phyloP scores from a whole-genome alignment of 2,888 invertebrate species.

The Mystacides longicornis region DNA sequence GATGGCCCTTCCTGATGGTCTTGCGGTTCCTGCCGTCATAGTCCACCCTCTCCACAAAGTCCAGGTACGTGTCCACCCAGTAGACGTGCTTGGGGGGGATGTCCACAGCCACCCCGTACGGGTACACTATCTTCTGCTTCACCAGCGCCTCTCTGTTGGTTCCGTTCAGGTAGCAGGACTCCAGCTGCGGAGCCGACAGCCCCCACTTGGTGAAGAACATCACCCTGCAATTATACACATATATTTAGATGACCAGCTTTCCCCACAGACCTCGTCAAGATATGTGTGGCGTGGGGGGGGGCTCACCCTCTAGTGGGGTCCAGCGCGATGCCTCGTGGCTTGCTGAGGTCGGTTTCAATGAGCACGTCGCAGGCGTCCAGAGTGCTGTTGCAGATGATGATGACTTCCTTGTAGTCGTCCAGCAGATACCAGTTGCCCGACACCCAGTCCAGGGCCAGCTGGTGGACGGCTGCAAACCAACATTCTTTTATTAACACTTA shows the following conservation, averaged over 20 bases:
- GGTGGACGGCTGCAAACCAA: constrained; percentile 57
- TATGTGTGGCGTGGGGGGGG: background rate
- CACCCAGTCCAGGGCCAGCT: constrained; percentile 77
- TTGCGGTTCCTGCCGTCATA: constrained; percentile 63
- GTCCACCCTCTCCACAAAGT: constrained; percentile 69
- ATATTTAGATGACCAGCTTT: background rate
- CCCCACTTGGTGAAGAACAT: constrained; percentile 78
- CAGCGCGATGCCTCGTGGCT: constrained; percentile 67
- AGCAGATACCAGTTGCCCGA: constrained; percentile 81
- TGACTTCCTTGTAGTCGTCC: constrained; percentile 59
- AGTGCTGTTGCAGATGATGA: constrained; percentile 60
- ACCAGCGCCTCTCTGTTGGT: constrained; percentile 53
- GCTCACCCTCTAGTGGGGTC: constrained; percentile 65
- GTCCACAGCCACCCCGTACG: constrained; percentile 66
- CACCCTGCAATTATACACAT: constrained; percentile 27
- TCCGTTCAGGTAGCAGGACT: constrained; percentile 60
- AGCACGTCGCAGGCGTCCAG: constrained; percentile 62
- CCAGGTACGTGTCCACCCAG: constrained; percentile 76
- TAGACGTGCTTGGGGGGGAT: constrained; percentile 62
- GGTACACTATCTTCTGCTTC: constrained; percentile 65
- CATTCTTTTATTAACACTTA: too few species aligned
- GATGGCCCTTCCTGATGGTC: constrained; percentile 50
- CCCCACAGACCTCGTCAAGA: background rate
- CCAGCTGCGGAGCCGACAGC: constrained; percentile 52
- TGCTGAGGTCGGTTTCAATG: constrained; percentile 57